Conservation (phyloP, 2,888 invertebrate genomes). For the Pherbina coryleti region DNA sequence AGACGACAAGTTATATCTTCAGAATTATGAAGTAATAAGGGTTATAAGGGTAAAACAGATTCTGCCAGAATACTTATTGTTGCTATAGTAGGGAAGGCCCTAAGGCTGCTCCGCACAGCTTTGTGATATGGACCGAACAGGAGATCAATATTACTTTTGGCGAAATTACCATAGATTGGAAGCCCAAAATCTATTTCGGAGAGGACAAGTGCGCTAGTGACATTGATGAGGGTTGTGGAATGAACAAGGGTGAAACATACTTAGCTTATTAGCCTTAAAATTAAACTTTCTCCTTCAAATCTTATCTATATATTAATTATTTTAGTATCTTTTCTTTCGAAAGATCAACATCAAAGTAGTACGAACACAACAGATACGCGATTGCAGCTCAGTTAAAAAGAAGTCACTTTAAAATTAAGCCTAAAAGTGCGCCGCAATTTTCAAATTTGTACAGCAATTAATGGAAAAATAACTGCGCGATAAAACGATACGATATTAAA, state of each 20-base stretch:
- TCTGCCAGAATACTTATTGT: background rate
- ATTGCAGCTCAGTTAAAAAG: no score
- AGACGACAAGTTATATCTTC: background rate
- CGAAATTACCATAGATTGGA: background rate
- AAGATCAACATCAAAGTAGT: no score
- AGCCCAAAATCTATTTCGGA: background rate
- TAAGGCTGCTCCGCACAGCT: background rate
- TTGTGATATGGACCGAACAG: background rate
- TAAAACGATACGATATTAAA: no score
- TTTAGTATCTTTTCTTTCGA: no score
- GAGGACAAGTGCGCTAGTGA: background rate
- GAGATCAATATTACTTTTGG: background rate
- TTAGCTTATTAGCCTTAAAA: no score
- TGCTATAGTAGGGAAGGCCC: background rate
- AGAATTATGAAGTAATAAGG: background rate
- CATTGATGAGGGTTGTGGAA: background rate
- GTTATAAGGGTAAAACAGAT: background rate
- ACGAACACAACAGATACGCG: no score
- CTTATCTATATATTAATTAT: no score
- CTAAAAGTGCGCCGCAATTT: no score
- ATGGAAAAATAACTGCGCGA: no score
- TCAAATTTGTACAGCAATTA: no score
- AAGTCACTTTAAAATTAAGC: no score
- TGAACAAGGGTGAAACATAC: background rate
- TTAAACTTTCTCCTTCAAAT: no score